Base-by-base conservation (phyloP, 2,113 vertebrate genomes). In the Siniperca knerii region DNA sequence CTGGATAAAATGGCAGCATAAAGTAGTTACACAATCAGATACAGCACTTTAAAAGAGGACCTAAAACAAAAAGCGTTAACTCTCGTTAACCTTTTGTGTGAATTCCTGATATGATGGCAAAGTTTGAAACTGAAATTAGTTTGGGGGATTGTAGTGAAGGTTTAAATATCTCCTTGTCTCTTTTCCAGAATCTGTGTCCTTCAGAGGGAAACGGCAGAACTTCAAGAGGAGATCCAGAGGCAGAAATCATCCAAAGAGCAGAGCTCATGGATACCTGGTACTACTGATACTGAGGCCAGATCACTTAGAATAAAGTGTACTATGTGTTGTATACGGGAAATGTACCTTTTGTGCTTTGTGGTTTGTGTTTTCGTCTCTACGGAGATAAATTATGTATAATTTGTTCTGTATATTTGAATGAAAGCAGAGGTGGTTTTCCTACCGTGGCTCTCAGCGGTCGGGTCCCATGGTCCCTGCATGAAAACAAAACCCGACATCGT, bases 161-260 rank as follows among this genome's bases (percentile, higher is more conserved):
- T 29, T 37, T 23, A 25, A 25, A n/a, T 37, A 6, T 5, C 5
- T 60, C 60, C 2, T 33, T 23, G 16, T 79, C 1, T 83, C n/a
- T 61, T 1, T 23, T 83, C 8, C 40, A 97, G 96, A 77, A 89
- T 96, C 83, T 91, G 81, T 4, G 25, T 87, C 73, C 93, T 96
- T 90, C 91, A 95, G 83, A 93, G 67, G 46, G 94, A 97, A 85
- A 96, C 96, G n/a, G 81, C 62, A 55, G 90, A 89, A 81, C 87
- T 96, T 86, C 80, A 95, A 55, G 80, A 88, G 8, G 75, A 96
- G 37, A 81, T 96, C 54, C 44, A 79, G 52, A 84, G 62, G 83
- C 76, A 64, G 62, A 87, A 16, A 68, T 58, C 54, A 0, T 55
- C 20, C 12, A 8, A 60, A 83, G 83, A 89, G 44, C 81, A 84